Percentiles rank a stretch among this genome's conserved stretches.
phyloP scores from a whole-genome alignment of 2,113 vertebrate genomes.

The Neodon shergylaensis region DNA sequence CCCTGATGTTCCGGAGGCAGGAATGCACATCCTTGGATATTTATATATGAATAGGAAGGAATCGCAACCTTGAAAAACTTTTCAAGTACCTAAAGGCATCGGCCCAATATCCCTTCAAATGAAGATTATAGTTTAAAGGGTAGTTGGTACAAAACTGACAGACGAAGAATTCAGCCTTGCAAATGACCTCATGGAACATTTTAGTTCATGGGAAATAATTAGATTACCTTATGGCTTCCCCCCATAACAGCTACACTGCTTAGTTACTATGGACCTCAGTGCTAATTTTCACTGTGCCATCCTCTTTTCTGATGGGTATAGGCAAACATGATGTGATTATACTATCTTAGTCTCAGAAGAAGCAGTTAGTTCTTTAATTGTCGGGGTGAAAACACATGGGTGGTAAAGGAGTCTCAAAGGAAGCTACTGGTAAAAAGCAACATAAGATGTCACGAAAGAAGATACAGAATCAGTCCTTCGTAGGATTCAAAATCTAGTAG shows the following conservation, averaged over 20 bases:
- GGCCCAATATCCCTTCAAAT: background rate
- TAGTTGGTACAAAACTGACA: background rate
- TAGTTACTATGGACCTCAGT: background rate
- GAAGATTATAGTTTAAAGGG: background rate
- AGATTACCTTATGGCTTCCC: constrained; percentile 4
- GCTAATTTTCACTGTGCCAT: constrained; percentile 36
- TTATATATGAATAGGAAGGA: background rate
- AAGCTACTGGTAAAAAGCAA: constrained; percentile 6
- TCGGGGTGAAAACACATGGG: background rate
- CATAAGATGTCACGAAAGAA: background rate
- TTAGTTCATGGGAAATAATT: constrained; percentile 20
- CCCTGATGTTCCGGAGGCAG: background rate
- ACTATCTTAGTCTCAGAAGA: background rate
- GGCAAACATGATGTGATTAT: background rate
- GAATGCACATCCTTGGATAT: background rate
- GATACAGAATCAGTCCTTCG: background rate
- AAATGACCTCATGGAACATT: constrained; percentile 7
- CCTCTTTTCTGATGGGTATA: background rate
- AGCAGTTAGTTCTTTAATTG: background rate
- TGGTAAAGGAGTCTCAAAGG: constrained; percentile 35
- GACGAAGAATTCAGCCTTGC: constrained; percentile 12
- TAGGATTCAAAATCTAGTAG: background rate
- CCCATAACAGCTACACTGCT: background rate
- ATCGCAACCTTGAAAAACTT: background rate
- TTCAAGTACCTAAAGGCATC: background rate